Percentiles rank a stretch among this genome's conserved stretches.
phyloP scores from a whole-genome alignment of 2,888 invertebrate genomes.

The Xestia rhomboidea region DNA sequence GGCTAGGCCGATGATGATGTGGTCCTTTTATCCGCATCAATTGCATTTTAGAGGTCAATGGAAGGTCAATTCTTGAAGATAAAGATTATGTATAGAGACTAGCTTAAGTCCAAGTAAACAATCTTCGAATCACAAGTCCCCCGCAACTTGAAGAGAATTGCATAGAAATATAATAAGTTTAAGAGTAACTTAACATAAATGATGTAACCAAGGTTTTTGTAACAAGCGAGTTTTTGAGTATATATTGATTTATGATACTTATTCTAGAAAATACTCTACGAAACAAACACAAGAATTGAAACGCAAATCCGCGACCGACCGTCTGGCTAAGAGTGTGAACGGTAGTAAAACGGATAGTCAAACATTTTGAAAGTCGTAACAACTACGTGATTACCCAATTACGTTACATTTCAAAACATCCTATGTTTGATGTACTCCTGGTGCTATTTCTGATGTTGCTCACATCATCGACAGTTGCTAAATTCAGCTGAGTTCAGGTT shows the following conservation, averaged over 20 bases:
- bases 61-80: not conserved
- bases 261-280: constrained; percentile 20
- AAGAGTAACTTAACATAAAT: not conserved
- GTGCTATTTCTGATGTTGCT: constrained; percentile 40
- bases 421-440: constrained; percentile 57
- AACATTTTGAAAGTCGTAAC: constrained; percentile 60
- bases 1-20: not conserved
- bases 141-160: not conserved
- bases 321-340: constrained; percentile 25
- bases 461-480: constrained; percentile 33
- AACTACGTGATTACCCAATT: constrained; percentile 54
- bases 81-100: not conserved
- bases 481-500: constrained; percentile 32
- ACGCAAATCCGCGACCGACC: constrained; percentile 37
- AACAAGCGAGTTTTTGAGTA: not conserved
- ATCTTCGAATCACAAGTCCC: not conserved
- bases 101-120: not conserved
- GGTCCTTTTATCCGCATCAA: constrained; percentile 29
- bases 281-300: constrained; percentile 40
- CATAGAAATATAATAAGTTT: constrained; percentile 5
- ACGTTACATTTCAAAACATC: constrained; percentile 58
- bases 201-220: not conserved
- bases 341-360: constrained; percentile 50
- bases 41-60: constrained; percentile 29
- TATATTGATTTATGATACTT: constrained; percentile 27